These are phyloP conservation scores for Thalassoma bifasciatum DNA, from an alignment of 2,113 vertebrate genomes.

Conservation along the genomic window DNA sequence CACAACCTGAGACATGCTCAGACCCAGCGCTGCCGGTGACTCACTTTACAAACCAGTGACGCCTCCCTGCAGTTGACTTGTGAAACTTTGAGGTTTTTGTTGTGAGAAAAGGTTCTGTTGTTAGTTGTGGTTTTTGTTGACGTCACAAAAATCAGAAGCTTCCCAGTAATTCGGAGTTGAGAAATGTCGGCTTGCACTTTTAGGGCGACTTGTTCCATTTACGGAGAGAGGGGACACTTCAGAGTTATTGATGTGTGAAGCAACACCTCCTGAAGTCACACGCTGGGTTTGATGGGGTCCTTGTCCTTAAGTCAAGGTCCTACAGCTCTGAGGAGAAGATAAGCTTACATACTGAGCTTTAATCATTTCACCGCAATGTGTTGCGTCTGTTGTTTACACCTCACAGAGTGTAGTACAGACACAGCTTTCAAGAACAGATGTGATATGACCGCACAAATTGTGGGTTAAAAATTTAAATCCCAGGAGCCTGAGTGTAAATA, in stretches of 20 bases:
- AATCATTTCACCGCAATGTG: background rate
- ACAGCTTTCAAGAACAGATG: no score
- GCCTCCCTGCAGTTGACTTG: background rate
- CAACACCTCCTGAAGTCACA: background rate
- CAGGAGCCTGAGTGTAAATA: no score
- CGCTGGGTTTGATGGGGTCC: background rate
- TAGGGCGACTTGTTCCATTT: background rate
- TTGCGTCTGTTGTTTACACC: background rate
- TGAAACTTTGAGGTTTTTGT: background rate
- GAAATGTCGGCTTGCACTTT: constrained; percentile 3
- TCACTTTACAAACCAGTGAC: constrained; percentile 13
- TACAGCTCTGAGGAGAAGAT: background rate
- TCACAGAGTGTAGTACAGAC: no score
- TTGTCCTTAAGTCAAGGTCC: background rate
- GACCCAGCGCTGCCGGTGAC: constrained; percentile 4
- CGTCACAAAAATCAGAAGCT: background rate
- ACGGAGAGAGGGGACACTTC: background rate
- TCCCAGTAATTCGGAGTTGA: background rate
- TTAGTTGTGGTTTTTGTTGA: background rate
- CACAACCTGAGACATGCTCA: background rate
- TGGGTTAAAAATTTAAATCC: no score
- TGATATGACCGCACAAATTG: no score
- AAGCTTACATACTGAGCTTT: background rate
- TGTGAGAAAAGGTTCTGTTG: background rate
- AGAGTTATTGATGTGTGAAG: background rate